These are phyloP conservation scores for Laticauda laticaudata DNA, from an alignment of 2,113 vertebrate species.

Conservation along the genomic window DNA sequence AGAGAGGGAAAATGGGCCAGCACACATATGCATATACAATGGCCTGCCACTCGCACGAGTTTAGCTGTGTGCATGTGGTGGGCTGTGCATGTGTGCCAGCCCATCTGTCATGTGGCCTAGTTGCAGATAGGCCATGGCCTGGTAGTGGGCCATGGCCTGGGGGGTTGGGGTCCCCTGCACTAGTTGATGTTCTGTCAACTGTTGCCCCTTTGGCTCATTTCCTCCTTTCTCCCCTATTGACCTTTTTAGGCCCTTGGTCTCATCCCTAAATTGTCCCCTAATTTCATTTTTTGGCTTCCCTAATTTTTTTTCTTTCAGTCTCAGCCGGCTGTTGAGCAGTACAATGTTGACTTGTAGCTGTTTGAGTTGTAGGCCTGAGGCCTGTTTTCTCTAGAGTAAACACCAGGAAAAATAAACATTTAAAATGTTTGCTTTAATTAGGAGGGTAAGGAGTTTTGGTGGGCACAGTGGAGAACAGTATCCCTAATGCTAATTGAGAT, in stretches of 20 bases:
- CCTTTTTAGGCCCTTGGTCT: neutral
- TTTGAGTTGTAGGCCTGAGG: neutral
- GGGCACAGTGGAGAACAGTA: neutral
- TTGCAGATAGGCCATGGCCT: neutral
- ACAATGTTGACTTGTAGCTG: neutral
- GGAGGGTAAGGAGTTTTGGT: neutral
- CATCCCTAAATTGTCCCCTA: neutral
- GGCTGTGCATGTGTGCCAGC: neutral
- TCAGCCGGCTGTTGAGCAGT: neutral
- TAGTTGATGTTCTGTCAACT: neutral
- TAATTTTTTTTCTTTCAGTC: neutral
- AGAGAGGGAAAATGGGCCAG: neutral
- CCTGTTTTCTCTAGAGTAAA: neutral
- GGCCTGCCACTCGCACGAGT: neutral
- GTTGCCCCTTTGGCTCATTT: neutral
- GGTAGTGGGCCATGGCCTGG: no score
- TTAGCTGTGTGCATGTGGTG: neutral
- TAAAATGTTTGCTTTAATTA: neutral
- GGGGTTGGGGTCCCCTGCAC: neutral
- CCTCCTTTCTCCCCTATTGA: neutral
- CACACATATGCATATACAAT: accelerated
- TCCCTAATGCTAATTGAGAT: neutral
- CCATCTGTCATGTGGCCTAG: neutral
- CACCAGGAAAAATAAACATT: neutral
- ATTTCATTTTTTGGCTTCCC: neutral